These are phyloP conservation scores for Pteronura brasiliensis DNA, from an alignment of 2,113 vertebrate genomes.

Conservation along the genomic window DNA sequence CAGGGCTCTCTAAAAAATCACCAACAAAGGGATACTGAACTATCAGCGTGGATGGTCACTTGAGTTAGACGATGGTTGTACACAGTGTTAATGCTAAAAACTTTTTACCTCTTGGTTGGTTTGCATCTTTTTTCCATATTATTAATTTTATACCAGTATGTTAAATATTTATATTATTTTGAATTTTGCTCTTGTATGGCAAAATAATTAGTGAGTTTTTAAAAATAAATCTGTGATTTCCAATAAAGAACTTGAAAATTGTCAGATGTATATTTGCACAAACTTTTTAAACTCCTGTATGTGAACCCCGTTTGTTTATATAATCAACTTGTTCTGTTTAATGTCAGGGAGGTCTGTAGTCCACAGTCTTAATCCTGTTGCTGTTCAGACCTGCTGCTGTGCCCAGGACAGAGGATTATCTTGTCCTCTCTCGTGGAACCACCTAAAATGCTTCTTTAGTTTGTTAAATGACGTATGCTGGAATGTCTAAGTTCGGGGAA, in stretches of 20 bases:
- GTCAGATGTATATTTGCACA: slow-evolving; percentile 63
- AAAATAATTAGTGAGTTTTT: slow-evolving; percentile 74
- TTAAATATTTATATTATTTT: slow-evolving; percentile 85
- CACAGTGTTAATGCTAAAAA: slow-evolving; percentile 76
- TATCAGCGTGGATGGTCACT: slow-evolving; percentile 74
- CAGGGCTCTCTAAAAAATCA: slow-evolving; percentile 66
- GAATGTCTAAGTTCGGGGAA: neutral
- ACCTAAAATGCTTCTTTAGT: neutral
- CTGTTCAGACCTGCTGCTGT: neutral
- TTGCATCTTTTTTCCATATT: slow-evolving; percentile 81
- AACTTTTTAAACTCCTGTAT: slow-evolving; percentile 1
- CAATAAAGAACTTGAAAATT: slow-evolving; percentile 81
- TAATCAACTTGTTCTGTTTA: neutral
- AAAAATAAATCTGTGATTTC: slow-evolving; percentile 78
- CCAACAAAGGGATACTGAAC: slow-evolving; percentile 68
- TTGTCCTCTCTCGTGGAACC: neutral
- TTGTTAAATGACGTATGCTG: neutral
- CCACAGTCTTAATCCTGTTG: neutral
- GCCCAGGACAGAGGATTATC: neutral
- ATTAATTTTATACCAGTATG: slow-evolving; percentile 82
- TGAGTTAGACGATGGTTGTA: slow-evolving; percentile 68
- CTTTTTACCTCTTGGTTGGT: slow-evolving; percentile 80
- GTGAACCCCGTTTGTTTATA: neutral
- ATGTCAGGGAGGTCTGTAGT: neutral
- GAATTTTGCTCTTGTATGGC: slow-evolving; percentile 78